Conservation (phyloP, 2,797 vertebrate species). For the Mus minutoides region DNA sequence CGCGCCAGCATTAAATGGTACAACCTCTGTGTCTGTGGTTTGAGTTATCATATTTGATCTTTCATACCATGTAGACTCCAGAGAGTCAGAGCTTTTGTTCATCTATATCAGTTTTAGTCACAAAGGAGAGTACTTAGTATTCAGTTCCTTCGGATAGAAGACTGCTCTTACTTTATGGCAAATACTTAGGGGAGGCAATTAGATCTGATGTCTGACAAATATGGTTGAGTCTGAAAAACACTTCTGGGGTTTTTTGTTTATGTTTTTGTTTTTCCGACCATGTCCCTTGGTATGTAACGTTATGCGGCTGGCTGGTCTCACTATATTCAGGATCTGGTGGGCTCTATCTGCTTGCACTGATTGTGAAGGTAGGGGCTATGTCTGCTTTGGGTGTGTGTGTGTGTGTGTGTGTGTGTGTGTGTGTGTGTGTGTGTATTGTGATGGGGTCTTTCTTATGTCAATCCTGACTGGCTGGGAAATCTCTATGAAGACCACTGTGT, state of each 20-base stretch:
- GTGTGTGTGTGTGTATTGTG: neutral
- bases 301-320: neutral
- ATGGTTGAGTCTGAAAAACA: neutral
- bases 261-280: neutral
- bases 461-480: neutral
- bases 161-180: neutral
- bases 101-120: neutral
- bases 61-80: neutral
- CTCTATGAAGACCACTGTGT: neutral
- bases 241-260: neutral
- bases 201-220: slow-evolving; percentile 11
- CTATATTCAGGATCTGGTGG: neutral
- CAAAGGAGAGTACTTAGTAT: neutral
- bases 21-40: neutral
- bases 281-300: neutral
- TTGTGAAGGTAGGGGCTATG: neutral
- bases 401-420: neutral
- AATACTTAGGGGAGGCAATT: neutral
- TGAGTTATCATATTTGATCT: neutral
- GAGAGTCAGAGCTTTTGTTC: neutral
- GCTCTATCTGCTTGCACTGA: neutral
- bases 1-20: neutral
- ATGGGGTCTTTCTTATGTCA: too few species aligned
- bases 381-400: neutral
- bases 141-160: neutral